These are phyloP conservation scores for Neopipo cinnamomea DNA, from an alignment of 2,113 vertebrate genomes.

Conservation along the genomic window DNA sequence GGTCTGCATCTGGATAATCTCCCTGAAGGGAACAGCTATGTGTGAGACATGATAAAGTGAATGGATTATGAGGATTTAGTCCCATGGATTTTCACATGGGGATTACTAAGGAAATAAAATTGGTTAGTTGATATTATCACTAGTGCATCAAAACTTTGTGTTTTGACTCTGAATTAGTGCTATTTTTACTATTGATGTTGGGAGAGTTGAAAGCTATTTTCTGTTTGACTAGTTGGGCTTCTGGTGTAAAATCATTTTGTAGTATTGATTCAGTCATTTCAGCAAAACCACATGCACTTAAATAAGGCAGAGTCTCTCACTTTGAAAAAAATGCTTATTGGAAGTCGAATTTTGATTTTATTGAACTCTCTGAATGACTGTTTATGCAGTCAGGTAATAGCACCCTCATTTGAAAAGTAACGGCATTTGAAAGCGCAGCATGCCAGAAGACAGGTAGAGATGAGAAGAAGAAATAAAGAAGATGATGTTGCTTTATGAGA, in stretches of 20 bases:
- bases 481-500: background rate
- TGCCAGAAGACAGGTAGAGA: background rate
- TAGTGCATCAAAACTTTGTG: background rate
- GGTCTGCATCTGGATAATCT: background rate
- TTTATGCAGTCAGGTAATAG: background rate
- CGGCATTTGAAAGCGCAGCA: too few species aligned
- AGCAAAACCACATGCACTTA: background rate
- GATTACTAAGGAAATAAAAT: background rate
- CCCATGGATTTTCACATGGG: background rate
- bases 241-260: background rate
- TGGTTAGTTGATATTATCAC: background rate
- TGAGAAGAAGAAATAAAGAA: background rate
- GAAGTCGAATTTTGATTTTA: background rate
- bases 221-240: background rate
- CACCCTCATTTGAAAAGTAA: background rate
- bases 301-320: background rate
- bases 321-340: background rate
- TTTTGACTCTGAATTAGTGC: background rate
- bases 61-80: background rate
- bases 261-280: background rate
- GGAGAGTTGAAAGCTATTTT: background rate
- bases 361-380: background rate
- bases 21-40: background rate
- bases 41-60: background rate
- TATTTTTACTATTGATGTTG: background rate